phyloP scores from a whole-genome alignment of 2,797 vertebrate genomes.

The Phoebastria nigripes region DNA sequence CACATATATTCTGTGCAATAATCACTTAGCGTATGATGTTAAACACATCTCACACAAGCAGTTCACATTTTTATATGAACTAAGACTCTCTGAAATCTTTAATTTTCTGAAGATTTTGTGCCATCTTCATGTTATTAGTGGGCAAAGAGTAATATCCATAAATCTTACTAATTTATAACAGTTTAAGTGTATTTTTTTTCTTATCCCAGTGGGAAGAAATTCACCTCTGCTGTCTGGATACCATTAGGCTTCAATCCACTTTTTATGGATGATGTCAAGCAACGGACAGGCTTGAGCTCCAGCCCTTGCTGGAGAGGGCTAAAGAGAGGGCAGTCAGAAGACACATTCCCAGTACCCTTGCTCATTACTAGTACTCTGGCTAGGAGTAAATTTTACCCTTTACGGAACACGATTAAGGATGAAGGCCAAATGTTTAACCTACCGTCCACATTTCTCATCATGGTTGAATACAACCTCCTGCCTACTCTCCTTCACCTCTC shows the following conservation, averaged over 20 bases:
- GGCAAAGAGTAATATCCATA: not conserved
- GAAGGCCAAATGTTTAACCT: not conserved
- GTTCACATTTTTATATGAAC: not conserved
- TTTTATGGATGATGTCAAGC: not conserved
- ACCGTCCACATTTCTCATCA: not conserved
- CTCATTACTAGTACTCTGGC: not conserved
- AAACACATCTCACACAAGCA: not conserved
- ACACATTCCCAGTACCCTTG: not conserved
- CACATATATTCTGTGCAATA: not conserved
- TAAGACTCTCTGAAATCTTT: not conserved
- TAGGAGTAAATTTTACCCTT: not conserved
- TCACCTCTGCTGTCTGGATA: not conserved
- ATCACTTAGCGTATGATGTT: not conserved
- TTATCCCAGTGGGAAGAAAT: not conserved
- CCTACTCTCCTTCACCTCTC: not conserved
- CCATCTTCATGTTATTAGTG: not conserved
- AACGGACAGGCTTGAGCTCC: not conserved
- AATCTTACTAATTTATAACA: not conserved
- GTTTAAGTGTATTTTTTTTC: not conserved
- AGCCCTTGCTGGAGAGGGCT: not conserved
- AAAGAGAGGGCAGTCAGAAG: not conserved
- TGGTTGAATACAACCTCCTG: not conserved
- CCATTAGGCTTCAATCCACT: not conserved
- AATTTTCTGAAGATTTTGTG: not conserved
- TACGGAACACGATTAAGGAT: not conserved